Evolutionary conservation across 2,888 invertebrate species (phyloP).

Genomic region (Plagiodera versicolora): DNA sequence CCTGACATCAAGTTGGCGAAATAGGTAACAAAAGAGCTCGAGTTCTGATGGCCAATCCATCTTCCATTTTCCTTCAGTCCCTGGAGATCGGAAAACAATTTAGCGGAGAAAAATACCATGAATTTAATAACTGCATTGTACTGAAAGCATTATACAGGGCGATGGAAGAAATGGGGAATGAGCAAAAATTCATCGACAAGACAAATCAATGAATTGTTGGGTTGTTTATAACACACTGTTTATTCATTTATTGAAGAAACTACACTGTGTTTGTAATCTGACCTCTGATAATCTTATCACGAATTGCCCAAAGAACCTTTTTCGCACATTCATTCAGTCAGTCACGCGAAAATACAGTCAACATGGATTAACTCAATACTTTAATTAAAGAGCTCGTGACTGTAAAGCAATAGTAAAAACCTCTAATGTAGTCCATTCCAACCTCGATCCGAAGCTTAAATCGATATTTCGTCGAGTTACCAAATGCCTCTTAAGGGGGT

Average conservation of each 20-base stretch:
- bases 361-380: not conserved
- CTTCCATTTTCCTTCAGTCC: not conserved
- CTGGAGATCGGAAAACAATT: slow-evolving; percentile 19
- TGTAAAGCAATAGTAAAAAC: not conserved
- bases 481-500: too few relatives aligned
- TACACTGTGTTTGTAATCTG: not conserved
- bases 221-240: too few relatives aligned
- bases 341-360: not conserved
- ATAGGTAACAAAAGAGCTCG: not conserved
- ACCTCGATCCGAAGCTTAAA: too few relatives aligned
- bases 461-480: too few relatives aligned
- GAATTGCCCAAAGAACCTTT: not conserved
- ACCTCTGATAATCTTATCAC: not conserved
- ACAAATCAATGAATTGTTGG: too few relatives aligned
- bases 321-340: not conserved
- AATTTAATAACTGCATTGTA: slow-evolving; percentile 22
- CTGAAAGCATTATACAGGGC: slow-evolving; percentile 5
- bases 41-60: not conserved
- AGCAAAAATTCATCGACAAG: too few relatives aligned
- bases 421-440: not conserved
- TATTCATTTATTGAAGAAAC: too few relatives aligned
- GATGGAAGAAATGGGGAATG: too few relatives aligned
- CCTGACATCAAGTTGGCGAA: not conserved
- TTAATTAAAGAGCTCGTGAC: not conserved
- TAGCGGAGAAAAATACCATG: slow-evolving; percentile 17